phyloP scores from a whole-genome alignment of 2,113 vertebrate genomes.

The Rhinolophus sinicus region DNA sequence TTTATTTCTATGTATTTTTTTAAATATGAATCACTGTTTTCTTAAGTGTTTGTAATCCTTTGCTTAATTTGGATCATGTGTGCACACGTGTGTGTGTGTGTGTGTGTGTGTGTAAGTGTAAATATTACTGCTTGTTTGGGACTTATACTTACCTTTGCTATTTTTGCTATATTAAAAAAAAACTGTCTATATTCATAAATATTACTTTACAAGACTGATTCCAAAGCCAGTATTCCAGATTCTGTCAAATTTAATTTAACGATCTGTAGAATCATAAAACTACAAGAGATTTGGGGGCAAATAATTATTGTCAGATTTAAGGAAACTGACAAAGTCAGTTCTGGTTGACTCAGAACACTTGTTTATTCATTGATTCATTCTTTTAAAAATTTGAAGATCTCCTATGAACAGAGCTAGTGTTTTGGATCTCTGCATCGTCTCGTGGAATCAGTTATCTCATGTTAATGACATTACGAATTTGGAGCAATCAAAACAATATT shows the following conservation, averaged over 20 bases:
- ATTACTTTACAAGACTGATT: slow-evolving; percentile 14
- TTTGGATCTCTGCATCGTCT: background rate
- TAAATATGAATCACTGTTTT: background rate
- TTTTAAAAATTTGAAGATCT: background rate
- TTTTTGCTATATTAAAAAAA: background rate
- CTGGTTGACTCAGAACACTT: background rate
- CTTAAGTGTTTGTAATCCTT: background rate
- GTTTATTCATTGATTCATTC: background rate
- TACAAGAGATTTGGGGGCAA: background rate
- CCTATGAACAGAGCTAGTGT: background rate
- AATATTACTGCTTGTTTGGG: background rate
- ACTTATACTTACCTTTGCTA: background rate
- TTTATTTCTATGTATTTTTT: background rate
- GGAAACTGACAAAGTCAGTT: background rate
- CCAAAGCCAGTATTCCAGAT: background rate
- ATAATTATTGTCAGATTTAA: background rate
- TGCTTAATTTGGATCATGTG: background rate
- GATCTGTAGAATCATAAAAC: background rate
- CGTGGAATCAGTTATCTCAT: background rate
- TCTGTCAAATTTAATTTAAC: background rate
- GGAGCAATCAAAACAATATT: background rate
- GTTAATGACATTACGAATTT: background rate
- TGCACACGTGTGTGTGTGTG: background rate
- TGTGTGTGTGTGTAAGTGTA: background rate
- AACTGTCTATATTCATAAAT: background rate